A percentile compares a stretch with the other conserved stretches of the same genome.
These are phyloP conservation scores for Drosophila colorata DNA, from an alignment of 2,888 invertebrate genomes.

Conservation along the genomic window DNA sequence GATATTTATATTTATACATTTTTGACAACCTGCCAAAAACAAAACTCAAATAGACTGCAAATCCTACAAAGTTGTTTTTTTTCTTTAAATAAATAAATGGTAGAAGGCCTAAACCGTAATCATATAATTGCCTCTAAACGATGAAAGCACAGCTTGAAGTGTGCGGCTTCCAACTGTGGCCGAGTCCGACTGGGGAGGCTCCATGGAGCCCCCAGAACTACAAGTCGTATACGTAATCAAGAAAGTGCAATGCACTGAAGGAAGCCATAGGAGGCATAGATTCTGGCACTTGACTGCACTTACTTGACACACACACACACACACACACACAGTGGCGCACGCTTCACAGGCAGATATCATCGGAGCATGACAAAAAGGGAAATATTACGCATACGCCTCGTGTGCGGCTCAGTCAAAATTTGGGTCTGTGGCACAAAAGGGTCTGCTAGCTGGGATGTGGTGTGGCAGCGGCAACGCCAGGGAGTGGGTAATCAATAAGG, in stretches of 20 bases:
- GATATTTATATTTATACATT: no score
- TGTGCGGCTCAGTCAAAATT: slow-evolving; percentile 49
- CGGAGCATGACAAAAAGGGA: slow-evolving; percentile 35
- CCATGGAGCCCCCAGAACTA: not conserved
- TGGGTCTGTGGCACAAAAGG: slow-evolving; percentile 65
- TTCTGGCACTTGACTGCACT: slow-evolving; percentile 39
- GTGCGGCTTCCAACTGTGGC: slow-evolving; percentile 23
- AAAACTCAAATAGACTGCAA: not conserved
- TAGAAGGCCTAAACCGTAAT: slow-evolving; percentile 10
- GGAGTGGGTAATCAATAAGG: slow-evolving; percentile 67
- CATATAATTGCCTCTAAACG: slow-evolving; percentile 25
- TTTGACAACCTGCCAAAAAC: not conserved
- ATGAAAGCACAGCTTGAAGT: slow-evolving; percentile 13
- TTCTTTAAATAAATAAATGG: not conserved
- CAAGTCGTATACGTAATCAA: slow-evolving; percentile 52
- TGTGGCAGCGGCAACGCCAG: no score
- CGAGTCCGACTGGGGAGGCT: slow-evolving; percentile 1
- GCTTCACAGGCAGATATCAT: slow-evolving; percentile 26
- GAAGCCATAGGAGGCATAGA: slow-evolving; percentile 53
- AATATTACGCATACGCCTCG: slow-evolving; percentile 68
- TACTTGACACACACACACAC: slow-evolving; percentile 9
- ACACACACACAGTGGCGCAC: not conserved
- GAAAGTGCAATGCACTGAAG: slow-evolving; percentile 63
- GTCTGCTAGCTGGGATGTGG: slow-evolving; percentile 1
- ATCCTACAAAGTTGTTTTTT: not conserved